Base-by-base conservation (phyloP, 2,888 invertebrate species). In the Drosophila borborema region DNA sequence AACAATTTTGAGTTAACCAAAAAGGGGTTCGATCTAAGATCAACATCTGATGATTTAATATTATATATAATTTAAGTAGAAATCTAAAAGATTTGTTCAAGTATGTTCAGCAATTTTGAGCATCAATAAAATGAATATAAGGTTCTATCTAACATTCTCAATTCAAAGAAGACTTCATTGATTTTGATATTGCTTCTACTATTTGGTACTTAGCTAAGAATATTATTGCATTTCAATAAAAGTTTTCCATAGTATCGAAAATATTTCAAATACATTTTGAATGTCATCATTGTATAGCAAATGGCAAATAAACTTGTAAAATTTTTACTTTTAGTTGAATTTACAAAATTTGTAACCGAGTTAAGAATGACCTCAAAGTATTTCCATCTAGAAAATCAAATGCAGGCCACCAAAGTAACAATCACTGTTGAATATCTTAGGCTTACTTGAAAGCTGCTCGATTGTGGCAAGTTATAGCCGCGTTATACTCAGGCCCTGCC, bases 361-460 rank as follows among this genome's bases (percentile, higher is more conserved):
- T 20, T 20, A 20, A 20, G 20, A 20, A 20, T 20, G 2, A 20
- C 12, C 36, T 10, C 12, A 36, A 16, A 16, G 16, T 40, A 7
- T 7, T 10, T 43, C 4, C 43, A 43, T 18, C 4, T 5, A 18
- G 18, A 2, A 18, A 9, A n/a, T n/a, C 40, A 7, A 38, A 5
- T 9, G 8, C 8, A 7, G n/a, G 14, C 16, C n/a, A 43, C 23
- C 6, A 36, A 23, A 36, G 7, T 16, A 23, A 40, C 1, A 16
- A 23, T 16, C 2, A n/a, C n/a, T 16, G 1, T 38, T 3, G 16
- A 38, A n/a, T 54, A 54, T 40, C 20, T 40, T 7, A 1, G n/a
- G 54, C 23, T 55, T 55, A 55, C 12, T 55, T 12, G 23, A 40
- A n/a, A 54, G 10, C 36, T 23, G 23, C n/a, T 40, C 38, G 6